phyloP scores from a whole-genome alignment of 1,140 invertebrate species.

The Drosophila murphyi region DNA sequence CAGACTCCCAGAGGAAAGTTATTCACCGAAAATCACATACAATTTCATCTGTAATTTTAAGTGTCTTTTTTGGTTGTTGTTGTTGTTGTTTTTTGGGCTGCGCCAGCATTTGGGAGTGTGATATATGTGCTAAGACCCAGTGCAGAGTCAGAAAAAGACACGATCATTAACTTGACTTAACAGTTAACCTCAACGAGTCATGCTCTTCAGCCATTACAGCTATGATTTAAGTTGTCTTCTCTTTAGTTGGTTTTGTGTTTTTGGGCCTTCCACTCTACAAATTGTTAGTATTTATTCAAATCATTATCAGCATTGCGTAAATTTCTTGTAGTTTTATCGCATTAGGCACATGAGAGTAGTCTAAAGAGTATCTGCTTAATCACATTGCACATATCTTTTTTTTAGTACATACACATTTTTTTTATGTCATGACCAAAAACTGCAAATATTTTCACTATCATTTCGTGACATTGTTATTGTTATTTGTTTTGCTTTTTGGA shows the following conservation, averaged over 20 bases:
- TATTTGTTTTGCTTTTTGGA: constrained; percentile 47
- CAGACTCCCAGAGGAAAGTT: constrained; percentile 34
- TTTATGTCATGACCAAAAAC: constrained; percentile 79
- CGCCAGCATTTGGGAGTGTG: not conserved
- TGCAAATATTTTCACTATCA: constrained; percentile 79
- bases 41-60: not conserved
- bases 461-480: constrained; percentile 76
- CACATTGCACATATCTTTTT: constrained; percentile 50
- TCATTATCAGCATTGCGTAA: constrained; percentile 59
- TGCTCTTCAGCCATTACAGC: constrained; percentile 1
- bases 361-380: constrained; percentile 6
- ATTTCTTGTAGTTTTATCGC: constrained; percentile 35
- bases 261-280: constrained; percentile 27
- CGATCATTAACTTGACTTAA: constrained; percentile 12
- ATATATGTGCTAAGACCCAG: not conserved
- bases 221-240: constrained; percentile 6
- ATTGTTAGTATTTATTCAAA: constrained; percentile 37
- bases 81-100: too few species aligned
- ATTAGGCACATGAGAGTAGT: constrained; percentile 1
- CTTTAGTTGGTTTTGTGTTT: not conserved
- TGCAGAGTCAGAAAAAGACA: not conserved
- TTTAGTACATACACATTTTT: constrained; percentile 46
- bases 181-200: not conserved
- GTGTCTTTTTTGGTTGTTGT: too few species aligned
- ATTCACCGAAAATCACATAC: not conserved